These are phyloP conservation scores for Scaptomyza graminum DNA, from an alignment of 1,140 invertebrate species.

Conservation along the genomic window DNA sequence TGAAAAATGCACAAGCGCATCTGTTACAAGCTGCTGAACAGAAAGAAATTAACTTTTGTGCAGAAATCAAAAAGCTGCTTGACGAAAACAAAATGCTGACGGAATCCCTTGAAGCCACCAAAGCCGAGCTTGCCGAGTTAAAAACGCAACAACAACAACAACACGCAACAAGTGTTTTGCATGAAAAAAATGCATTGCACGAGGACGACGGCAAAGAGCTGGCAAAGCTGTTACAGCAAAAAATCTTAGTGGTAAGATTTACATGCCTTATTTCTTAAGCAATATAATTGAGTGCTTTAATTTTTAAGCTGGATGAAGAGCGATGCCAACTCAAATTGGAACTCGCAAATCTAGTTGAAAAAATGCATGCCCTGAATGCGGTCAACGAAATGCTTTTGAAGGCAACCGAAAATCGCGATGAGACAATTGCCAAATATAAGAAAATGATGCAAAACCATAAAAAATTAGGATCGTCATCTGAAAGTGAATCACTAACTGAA, in stretches of 20 bases:
- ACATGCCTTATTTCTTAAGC: background rate
- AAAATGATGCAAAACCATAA: background rate
- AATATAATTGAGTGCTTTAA: too few species aligned
- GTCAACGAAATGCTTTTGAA: constrained; percentile 28
- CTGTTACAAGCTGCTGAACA: background rate
- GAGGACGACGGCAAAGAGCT: background rate
- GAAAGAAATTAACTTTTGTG: background rate
- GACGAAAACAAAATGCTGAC: background rate
- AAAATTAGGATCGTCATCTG: background rate
- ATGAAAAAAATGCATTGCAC: background rate
- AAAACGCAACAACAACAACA: background rate
- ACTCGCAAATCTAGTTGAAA: background rate
- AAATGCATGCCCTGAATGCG: constrained; percentile 3
- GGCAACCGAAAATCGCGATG: constrained; percentile 16
- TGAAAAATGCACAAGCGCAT: background rate
- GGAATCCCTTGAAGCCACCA: background rate
- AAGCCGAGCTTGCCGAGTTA: background rate
- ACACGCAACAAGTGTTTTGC: background rate
- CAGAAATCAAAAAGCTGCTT: background rate
- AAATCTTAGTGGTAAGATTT: background rate
- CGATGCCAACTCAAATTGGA: background rate
- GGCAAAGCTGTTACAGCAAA: background rate
- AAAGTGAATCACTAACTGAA: background rate
- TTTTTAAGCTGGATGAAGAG: constrained; percentile 6
- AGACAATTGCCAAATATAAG: constrained; percentile 1